Evolutionary conservation across 35 echinoderm and acorn worm species (phyloP), one percentile per base, ranked within the genome.

Genomic region (Ophiothrix spiculata): DNA sequence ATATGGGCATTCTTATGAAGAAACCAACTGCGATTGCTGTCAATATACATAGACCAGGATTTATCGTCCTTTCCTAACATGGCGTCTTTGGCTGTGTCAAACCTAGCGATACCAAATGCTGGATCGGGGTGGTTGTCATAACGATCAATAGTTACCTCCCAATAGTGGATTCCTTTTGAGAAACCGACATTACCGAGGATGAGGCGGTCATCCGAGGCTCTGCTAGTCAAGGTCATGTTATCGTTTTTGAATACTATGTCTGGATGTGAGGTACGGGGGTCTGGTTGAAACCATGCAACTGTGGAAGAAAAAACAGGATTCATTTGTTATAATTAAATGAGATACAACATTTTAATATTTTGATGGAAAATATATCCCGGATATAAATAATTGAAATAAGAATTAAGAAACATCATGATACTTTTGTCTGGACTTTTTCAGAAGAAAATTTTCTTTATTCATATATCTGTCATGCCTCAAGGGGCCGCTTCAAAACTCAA

Each of bases 21-120:
- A 56, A 98, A 99, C 96, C 96, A 99, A 79, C 96, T 99, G 8
- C 96, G 91, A 81, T 93, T 94, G 56, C 89, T 99, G 74, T 99
- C 96, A 49, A 99, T 94, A 83, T 99, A 99, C 92, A 99, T 99
- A 19, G 96, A 99, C 96, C 96, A 99, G 3, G 96, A 94, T 77
- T 99, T 99, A 37, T 99, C 96, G 74, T 99, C 96, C 74, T 99
- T 99, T 0, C 96, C 96, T 0, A 99, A 82, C 96, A 99, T 99
- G 42, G 56, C 64, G 83, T 99, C 96, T 77, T 94, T 94, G 64
- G 89, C 74, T 0, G 88, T 89, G 87, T 99, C 89, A 35, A 89
- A 91, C 23, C 96, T 86, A 0, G 96, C 96, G 12, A 99, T 83
- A 49, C 96, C 96, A 56, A 99, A 99, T 0, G 96, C 96, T 17